A percentile compares a stretch with the other conserved stretches of the same genome.
These are phyloP conservation scores for Gandaritis pyraliata DNA, from an alignment of 2,888 invertebrate genomes.

Conservation along the genomic window DNA sequence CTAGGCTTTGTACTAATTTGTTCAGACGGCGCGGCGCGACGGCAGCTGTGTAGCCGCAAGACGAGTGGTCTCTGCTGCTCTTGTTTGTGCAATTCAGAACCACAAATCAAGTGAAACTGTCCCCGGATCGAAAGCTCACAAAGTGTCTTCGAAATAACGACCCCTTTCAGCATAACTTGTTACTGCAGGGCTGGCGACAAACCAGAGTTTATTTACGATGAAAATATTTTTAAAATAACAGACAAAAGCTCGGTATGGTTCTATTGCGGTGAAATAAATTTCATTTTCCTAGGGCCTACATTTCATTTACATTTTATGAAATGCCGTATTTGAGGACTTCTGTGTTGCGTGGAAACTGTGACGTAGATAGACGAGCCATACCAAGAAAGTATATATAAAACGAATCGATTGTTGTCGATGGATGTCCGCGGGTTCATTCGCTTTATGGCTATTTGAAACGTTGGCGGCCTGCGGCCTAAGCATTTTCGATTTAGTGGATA, in stretches of 20 bases:
- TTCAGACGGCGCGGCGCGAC: slow-evolving; percentile 11
- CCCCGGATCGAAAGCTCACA: slow-evolving; percentile 52
- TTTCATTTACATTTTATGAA: slow-evolving; percentile 17
- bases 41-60: slow-evolving; percentile 11
- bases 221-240: slow-evolving; percentile 15
- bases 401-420: slow-evolving; percentile 35
- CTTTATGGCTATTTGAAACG: slow-evolving; percentile 25
- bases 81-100: slow-evolving; percentile 58
- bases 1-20: slow-evolving; percentile 20
- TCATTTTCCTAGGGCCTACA: slow-evolving; percentile 4
- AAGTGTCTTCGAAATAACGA: slow-evolving; percentile 49
- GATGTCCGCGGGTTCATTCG: slow-evolving; percentile 34
- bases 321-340: not conserved
- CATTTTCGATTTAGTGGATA: slow-evolving; percentile 33
- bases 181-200: slow-evolving; percentile 9
- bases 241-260: slow-evolving; percentile 5
- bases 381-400: slow-evolving; percentile 21
- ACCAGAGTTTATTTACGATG: slow-evolving; percentile 15
- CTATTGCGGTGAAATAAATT: slow-evolving; percentile 10
- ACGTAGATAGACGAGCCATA: slow-evolving; percentile 23
- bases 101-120: slow-evolving; percentile 63
- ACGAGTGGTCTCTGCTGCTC: slow-evolving; percentile 36
- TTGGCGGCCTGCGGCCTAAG: slow-evolving; percentile 18
- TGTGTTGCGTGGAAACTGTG: slow-evolving; percentile 23
- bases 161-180: slow-evolving; percentile 31